Conservation (phyloP, 2,888 invertebrate species). For the Synanthedon myopaeformis region DNA sequence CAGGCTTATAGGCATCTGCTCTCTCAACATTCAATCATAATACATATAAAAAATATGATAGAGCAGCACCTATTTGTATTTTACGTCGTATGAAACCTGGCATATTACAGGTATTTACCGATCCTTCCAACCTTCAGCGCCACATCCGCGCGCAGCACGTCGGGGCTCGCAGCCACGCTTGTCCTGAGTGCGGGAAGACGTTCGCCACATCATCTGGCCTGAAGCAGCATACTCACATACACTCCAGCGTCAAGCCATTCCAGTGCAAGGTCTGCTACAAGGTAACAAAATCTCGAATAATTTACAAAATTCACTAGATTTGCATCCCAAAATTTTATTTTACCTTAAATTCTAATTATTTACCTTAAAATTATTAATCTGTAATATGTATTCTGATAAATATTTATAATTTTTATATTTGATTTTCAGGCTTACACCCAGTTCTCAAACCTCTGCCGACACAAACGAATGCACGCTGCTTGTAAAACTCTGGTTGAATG, state of each 20-base stretch:
- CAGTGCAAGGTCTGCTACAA: constrained; percentile 97
- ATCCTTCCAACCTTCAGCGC: constrained; percentile 95
- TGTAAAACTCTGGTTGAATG: constrained; percentile 96
- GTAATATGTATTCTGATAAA: no score
- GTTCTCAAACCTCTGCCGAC: constrained; percentile 99
- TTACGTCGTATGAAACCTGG: constrained; percentile 59
- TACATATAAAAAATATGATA: no score
- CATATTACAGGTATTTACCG: constrained; percentile 89
- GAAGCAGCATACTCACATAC: constrained; percentile 99
- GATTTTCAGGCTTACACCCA: constrained; percentile 91
- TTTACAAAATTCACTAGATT: no score
- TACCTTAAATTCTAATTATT: no score
- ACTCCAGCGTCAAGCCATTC: constrained; percentile 98
- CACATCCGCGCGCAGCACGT: constrained; percentile 97
- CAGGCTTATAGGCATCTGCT: no score
- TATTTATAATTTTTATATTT: constrained; percentile 4
- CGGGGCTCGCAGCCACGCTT: constrained; percentile 96
- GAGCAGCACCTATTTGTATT: constrained; percentile 14
- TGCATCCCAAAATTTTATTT: no score
- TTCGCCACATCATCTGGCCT: constrained; percentile 97
- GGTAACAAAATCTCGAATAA: constrained; percentile 35
- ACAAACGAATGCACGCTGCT: constrained; percentile 98
- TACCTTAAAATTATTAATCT: no score
- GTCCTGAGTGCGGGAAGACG: constrained; percentile 98
- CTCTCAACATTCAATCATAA: no score